phyloP scores from a whole-genome alignment of 23 tunicate species.

The Trididemnum nubilum region DNA sequence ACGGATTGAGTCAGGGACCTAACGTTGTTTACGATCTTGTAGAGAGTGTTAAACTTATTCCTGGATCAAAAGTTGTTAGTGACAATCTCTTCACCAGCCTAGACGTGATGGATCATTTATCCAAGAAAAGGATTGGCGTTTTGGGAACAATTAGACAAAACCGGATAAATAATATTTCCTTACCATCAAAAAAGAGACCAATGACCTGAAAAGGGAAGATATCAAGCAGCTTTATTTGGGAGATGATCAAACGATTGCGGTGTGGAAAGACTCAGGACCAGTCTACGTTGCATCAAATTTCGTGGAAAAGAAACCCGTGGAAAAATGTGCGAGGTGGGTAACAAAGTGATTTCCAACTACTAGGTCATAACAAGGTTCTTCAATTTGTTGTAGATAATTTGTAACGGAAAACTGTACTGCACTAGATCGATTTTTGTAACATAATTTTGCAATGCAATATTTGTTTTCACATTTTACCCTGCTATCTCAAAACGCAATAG shows the following conservation, averaged over 20 bases:
- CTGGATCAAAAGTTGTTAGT: slow-evolving; percentile 15
- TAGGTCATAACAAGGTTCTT: no score
- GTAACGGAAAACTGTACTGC: no score
- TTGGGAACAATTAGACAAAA: slow-evolving; percentile 16
- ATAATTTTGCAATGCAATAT: no score
- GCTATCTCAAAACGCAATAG: no score
- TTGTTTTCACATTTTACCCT: no score
- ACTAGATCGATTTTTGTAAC: no score
- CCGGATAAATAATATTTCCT: background rate
- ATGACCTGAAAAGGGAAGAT: background rate
- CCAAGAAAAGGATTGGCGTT: background rate
- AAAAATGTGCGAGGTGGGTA: no score
- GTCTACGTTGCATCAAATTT: no score
- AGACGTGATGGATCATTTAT: slow-evolving; percentile 8
- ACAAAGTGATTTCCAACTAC: no score
- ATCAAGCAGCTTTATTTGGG: slow-evolving; percentile 4
- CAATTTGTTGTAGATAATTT: no score
- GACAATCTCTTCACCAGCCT: slow-evolving; percentile 17
- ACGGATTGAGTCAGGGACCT: slow-evolving; percentile 20
- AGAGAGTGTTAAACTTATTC: background rate
- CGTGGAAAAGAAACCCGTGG: no score
- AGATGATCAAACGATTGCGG: slow-evolving; percentile 21
- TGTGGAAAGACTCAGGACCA: slow-evolving; percentile 4
- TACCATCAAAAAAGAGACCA: slow-evolving; percentile 16
- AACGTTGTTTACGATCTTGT: slow-evolving; percentile 8